Base-by-base conservation (phyloP, 1,140 invertebrate genomes). In the Globodera ellingtonae region DNA sequence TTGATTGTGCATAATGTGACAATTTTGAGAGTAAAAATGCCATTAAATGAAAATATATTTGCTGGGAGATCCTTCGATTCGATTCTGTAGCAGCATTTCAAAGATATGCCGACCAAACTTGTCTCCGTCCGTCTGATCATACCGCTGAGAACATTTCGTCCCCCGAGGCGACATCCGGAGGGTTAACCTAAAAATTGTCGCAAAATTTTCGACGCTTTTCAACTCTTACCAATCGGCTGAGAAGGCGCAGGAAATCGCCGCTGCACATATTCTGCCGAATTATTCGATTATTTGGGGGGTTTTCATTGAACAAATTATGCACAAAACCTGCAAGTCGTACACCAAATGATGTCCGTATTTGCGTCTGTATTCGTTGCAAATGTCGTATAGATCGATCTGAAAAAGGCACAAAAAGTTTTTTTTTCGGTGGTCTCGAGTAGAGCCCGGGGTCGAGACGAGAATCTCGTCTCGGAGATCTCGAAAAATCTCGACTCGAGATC, bases 211-310 rank as follows among this genome's bases (percentile, higher is more conserved):
- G 3, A 18, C 56, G 15, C n/a, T 62, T 62, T 62, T 13, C 0
- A 13, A 13, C 56, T 6, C 56, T 6, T 18, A 62, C 80, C 15
- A 84, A 72, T 56, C 72, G 84, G 65, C 77, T 79, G 44, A 84
- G 59, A 21, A 84, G 73, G 5, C 84, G 84, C 18, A 86, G 69
- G 47, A 86, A 84, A 21, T 84, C 84, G 21, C 84, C 84, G 47
- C 84, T 86, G 81, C 83, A 84, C 35, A 84, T 84, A 35, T 83
- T 84, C 67, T 80, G 56, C 18, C 56, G 13, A 62, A 21, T 18
- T 52, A 18, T 62, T 62, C 15, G 13, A 18, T 62, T 35, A 35
- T 35, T 35, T 62, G 13, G 18, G 18, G 15, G 10, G 3, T 18
- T 62, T 62, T 62, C 18, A 13, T 18, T 15, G 13, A 13, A 13